Base-by-base conservation (phyloP, 2,797 vertebrate genomes). In the Danio albolineatus region DNA sequence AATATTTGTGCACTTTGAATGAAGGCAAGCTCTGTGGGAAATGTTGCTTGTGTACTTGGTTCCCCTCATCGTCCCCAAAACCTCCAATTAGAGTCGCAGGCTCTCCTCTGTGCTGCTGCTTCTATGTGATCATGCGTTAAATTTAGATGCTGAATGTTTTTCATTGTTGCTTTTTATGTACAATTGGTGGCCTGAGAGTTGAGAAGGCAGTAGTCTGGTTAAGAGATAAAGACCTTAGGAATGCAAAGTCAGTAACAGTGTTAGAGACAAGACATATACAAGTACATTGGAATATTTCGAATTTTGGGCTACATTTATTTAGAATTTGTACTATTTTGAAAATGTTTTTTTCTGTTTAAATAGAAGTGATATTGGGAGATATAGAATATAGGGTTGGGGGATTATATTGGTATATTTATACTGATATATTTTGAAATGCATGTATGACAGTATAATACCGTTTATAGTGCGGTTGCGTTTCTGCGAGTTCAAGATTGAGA, bases 81-180 rank as follows among this genome's bases (percentile, higher is more conserved):
- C 89, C 89, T 88, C 90, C 89, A 91, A 90, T 93, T 91, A 91
- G 86, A 73, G 87, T 88, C 79, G 12, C 80, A 90, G 87, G 88
- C 89, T 89, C 89, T 89, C 89, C 87, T 73, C 88, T 89, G 79
- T 43, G 84, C 89, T 85, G 4, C 13, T 51, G 13, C 57, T 21
- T 17, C 84, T 82, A 77, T 86, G 86, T 90, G 86, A 90, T 86
- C 84, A 73, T 28, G 86, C 79, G 86, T 86, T 89, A 89, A 91
- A 92, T 92, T 91, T 92, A 93, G 90, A 92, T 89, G 67, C 88
- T 54, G 85, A 81, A 87, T 90, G 85, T 89, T 93, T 93, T 28
- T 92, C 91, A 90, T 91, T 92, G 91, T 80, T 78, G 89, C 85
- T 89, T 91, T 85, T 89, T 85, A 86, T 86, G 88, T 84, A 82